These are phyloP conservation scores for Sesamia nonagrioides DNA, from an alignment of 1,140 invertebrate species.

Conservation along the genomic window DNA sequence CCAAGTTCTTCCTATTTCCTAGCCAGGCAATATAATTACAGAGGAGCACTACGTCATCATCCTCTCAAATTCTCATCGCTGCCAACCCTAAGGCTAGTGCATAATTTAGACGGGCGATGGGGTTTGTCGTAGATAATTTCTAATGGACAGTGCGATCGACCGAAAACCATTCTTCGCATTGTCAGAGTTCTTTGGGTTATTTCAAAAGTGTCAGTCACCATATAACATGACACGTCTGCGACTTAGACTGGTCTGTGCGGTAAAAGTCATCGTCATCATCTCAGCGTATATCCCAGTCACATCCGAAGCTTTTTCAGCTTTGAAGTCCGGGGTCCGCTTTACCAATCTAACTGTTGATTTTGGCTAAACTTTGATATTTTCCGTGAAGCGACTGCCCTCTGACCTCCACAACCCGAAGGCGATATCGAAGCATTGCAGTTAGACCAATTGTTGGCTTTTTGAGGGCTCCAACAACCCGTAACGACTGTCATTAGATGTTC, in stretches of 20 bases:
- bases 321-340: too few relatives aligned
- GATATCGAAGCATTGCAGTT: too few relatives aligned
- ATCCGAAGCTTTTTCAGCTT: too few relatives aligned
- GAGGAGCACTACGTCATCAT: constrained; percentile 9
- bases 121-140: constrained; percentile 37
- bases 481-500: too few relatives aligned
- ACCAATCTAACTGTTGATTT: too few relatives aligned
- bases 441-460: too few relatives aligned
- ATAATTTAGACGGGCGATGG: constrained; percentile 30
- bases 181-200: constrained; percentile 22
- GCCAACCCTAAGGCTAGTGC: constrained; percentile 15
- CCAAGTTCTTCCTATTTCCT: constrained; percentile 1
- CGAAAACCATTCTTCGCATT: neutral
- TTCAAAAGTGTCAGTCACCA: constrained; percentile 14
- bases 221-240: neutral
- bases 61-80: constrained; percentile 3
- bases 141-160: constrained; percentile 8
- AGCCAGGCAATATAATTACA: neutral
- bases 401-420: too few relatives aligned
- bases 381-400: too few relatives aligned
- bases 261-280: neutral
- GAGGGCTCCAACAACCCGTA: too few relatives aligned
- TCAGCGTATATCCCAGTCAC: too few relatives aligned
- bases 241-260: neutral
- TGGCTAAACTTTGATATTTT: too few relatives aligned